Conservation (phyloP, 2,888 invertebrate species). For the Phortica magna region DNA sequence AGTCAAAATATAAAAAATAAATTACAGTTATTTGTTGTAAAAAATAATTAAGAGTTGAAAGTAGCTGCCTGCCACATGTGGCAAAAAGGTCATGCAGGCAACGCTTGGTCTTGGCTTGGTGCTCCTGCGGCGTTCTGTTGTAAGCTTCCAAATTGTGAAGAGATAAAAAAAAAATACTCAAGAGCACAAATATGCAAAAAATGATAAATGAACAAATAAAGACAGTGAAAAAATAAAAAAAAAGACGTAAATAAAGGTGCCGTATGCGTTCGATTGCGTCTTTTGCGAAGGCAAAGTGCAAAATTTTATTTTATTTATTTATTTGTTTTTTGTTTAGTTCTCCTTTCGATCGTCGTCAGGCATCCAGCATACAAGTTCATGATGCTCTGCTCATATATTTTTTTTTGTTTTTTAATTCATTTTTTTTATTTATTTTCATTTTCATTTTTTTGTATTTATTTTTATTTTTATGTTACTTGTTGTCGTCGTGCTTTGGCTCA, state of each 20-base stretch:
- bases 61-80: too few relatives aligned
- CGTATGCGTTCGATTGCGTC: background rate
- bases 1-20: too few relatives aligned
- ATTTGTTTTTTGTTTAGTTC: too few relatives aligned
- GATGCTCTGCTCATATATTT: too few relatives aligned
- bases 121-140: too few relatives aligned
- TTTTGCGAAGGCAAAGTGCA: background rate
- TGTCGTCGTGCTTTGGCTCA: background rate
- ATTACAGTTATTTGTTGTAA: background rate
- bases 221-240: background rate
- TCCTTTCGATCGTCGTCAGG: too few relatives aligned
- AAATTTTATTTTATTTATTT: background rate
- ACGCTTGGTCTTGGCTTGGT: too few relatives aligned
- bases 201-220: slow-evolving; percentile 17
- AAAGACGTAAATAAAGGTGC: background rate
- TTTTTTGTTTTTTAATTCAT: background rate
- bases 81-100: too few relatives aligned
- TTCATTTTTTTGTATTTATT: slow-evolving; percentile 6
- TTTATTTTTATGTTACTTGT: background rate
- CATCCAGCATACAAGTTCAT: too few relatives aligned
- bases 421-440: slow-evolving; percentile 32
- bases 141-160: background rate
- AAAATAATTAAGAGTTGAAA: background rate
- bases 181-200: background rate
- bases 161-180: background rate